These are phyloP conservation scores for Zosterops borbonicus DNA, from an alignment of 2,113 vertebrate species.

Conservation along the genomic window DNA sequence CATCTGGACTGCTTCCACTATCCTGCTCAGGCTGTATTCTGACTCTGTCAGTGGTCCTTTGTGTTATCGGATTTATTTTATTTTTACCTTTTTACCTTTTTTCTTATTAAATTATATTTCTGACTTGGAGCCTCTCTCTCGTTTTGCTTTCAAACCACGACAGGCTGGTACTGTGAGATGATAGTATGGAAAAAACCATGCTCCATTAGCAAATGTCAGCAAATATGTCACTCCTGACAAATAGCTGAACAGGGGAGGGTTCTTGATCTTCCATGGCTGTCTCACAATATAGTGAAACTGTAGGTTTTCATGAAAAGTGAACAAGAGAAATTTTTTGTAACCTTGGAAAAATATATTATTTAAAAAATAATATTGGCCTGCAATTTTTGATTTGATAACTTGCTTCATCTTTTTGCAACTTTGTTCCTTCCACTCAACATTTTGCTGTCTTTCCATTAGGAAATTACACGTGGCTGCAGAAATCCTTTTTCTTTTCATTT, in stretches of 20 bases:
- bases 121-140: too few species aligned
- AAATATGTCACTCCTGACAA: background rate
- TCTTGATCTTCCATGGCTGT: background rate
- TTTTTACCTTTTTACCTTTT: too few species aligned
- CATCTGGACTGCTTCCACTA: too few species aligned
- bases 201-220: background rate
- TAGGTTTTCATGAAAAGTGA: background rate
- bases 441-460: background rate
- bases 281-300: background rate
- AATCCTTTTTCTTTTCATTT: background rate
- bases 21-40: too few species aligned
- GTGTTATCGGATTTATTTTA: too few species aligned
- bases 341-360: background rate
- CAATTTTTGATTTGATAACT: background rate
- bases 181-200: rapidly evolving
- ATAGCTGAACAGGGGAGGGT: background rate
- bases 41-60: too few species aligned
- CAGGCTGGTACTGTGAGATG: background rate
- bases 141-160: too few species aligned
- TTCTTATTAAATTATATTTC: too few species aligned
- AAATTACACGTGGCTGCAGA: background rate
- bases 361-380: background rate
- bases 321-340: background rate
- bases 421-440: background rate
- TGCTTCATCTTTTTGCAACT: background rate